Conservation (phyloP, 2,797 vertebrate species). For the Myoxocephalus aenaeus region DNA sequence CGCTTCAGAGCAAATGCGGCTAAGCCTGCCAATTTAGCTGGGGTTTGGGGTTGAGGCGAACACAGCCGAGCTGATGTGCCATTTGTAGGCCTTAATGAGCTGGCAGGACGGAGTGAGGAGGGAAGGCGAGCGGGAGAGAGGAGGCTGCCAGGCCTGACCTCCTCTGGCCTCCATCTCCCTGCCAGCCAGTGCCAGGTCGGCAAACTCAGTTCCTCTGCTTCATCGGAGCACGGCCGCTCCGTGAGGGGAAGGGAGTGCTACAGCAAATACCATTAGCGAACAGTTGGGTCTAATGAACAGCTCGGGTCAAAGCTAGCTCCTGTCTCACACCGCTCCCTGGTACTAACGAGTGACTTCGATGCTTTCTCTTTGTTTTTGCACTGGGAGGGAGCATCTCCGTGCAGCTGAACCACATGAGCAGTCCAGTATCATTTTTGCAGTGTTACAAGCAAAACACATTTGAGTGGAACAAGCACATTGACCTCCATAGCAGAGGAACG, state of each 20-base stretch:
- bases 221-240: conserved; percentile 60
- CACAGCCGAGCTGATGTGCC: conserved; percentile 85
- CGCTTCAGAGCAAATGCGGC: conserved; percentile 90
- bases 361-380: conserved; percentile 49
- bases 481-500: not conserved
- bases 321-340: conserved; percentile 56
- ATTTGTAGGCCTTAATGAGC: conserved; percentile 96
- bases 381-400: conserved; percentile 29
- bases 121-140: conserved; percentile 61
- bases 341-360: conserved; percentile 66
- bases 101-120: conserved; percentile 81
- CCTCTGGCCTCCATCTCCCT: conserved; percentile 70
- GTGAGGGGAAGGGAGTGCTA: conserved; percentile 63
- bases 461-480: conserved; percentile 11
- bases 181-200: conserved; percentile 70
- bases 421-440: not conserved
- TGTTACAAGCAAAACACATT: conserved; percentile 17
- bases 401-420: conserved; percentile 29
- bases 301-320: conserved; percentile 66
- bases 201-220: conserved; percentile 76
- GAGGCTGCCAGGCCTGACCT: conserved; percentile 79
- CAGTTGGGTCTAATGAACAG: conserved; percentile 77
- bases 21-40: conserved; percentile 93
- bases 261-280: conserved; percentile 81
- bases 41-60: conserved; percentile 86